Percentiles rank a stretch among this genome's conserved stretches.
phyloP scores from a whole-genome alignment of 2,797 vertebrate genomes.

The Forpus xanthops region DNA sequence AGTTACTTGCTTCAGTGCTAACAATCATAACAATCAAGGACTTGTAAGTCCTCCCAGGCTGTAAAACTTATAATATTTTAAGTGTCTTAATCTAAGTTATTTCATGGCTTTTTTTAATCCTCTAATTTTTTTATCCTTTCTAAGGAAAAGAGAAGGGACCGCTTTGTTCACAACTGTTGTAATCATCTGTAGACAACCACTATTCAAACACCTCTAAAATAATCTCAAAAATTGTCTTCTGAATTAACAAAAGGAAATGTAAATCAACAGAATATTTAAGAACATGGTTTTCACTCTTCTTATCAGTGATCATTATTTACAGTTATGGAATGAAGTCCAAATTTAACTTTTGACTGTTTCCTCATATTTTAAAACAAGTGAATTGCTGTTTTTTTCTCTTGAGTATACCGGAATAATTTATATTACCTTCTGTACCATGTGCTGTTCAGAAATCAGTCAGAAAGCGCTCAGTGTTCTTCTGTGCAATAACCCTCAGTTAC shows the following conservation, averaged over 20 bases:
- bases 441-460: background rate
- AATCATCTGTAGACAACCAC: background rate
- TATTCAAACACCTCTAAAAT: background rate
- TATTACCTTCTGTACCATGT: background rate
- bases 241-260: background rate
- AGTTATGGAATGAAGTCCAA: background rate
- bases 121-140: background rate
- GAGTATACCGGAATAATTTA: fast-evolving
- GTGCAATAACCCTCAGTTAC: background rate
- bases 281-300: background rate
- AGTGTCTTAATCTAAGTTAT: background rate
- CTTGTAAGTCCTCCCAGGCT: background rate
- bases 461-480: background rate
- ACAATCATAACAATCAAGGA: background rate
- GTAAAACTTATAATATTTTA: background rate
- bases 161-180: background rate
- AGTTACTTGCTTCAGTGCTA: background rate
- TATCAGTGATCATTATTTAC: background rate
- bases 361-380: background rate
- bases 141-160: fast-evolving
- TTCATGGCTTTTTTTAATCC: background rate
- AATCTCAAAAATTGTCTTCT: background rate
- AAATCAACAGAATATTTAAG: background rate
- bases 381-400: background rate
- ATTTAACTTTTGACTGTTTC: background rate